phyloP scores from a whole-genome alignment of 2,797 vertebrate genomes.

The Pristis pectinata region DNA sequence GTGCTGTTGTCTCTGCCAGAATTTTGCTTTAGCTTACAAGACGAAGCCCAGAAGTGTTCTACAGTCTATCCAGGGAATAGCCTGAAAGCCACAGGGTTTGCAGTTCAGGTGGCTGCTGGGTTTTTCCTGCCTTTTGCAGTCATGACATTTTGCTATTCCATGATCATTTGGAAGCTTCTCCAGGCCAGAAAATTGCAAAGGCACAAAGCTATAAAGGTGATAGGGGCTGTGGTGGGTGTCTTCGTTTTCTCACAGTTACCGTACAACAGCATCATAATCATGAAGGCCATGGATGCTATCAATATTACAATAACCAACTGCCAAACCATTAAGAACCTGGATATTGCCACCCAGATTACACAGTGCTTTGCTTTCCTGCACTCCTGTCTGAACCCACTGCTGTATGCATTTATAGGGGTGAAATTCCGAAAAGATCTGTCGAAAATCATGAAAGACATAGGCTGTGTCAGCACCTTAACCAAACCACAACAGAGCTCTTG shows the following conservation, averaged over 20 bases:
- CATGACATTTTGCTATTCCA: constrained; percentile 73
- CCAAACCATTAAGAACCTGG: constrained; percentile 45
- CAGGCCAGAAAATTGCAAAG: constrained; percentile 74
- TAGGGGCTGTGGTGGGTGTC: constrained; percentile 63
- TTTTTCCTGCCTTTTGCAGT: constrained; percentile 73
- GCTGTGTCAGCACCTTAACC: constrained; percentile 43
- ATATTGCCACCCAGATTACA: constrained; percentile 67
- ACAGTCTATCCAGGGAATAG: constrained; percentile 56
- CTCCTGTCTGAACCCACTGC: constrained; percentile 79
- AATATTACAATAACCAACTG: constrained; percentile 55
- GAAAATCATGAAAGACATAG: constrained; percentile 52
- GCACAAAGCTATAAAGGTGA: constrained; percentile 77
- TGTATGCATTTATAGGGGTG: constrained; percentile 79
- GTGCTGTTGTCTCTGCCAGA: constrained; percentile 70
- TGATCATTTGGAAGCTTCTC: constrained; percentile 72
- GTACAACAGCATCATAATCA: constrained; percentile 65
- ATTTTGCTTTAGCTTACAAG: constrained; percentile 58
- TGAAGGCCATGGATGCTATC: constrained; percentile 60
- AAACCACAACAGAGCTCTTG: constrained; percentile 51
- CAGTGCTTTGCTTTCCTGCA: constrained; percentile 76
- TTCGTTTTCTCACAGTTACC: constrained; percentile 81
- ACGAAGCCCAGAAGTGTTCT: constrained; percentile 56
- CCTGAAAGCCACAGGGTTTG: constrained; percentile 63
- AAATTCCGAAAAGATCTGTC: constrained; percentile 70
- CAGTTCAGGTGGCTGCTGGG: constrained; percentile 70